These are phyloP conservation scores for Gobius niger DNA, from an alignment of 2,113 vertebrate species.

Conservation along the genomic window DNA sequence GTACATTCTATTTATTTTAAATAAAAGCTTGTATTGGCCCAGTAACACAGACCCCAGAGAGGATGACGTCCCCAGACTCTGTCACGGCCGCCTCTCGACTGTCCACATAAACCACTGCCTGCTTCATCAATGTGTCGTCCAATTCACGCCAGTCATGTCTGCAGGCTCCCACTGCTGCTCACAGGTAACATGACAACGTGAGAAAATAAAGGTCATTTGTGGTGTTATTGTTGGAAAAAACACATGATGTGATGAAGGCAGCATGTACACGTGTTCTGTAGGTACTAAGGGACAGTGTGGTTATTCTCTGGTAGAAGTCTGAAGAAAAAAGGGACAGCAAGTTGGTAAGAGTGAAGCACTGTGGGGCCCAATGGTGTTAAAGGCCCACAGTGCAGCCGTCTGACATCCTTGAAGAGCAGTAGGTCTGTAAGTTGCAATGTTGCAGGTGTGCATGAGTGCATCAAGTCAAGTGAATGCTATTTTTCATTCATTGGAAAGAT, in stretches of 20 bases:
- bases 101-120: constrained; percentile 86
- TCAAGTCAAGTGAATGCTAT: too few species aligned
- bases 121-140: constrained; percentile 86
- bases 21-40: background rate
- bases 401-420: background rate
- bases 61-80: constrained; percentile 91
- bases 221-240: too few species aligned
- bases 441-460: background rate
- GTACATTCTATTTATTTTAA: background rate
- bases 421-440: background rate
- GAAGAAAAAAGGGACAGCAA: too few species aligned
- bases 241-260: too few species aligned
- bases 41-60: constrained; percentile 81
- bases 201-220: background rate
- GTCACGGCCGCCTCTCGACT: constrained; percentile 84
- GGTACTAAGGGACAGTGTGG: too few species aligned
- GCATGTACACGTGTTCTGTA: too few species aligned
- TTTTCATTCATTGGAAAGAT: too few species aligned
- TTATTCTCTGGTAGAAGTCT: too few species aligned
- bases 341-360: too few species aligned
- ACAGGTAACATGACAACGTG: constrained; percentile 1
- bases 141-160: constrained; percentile 91
- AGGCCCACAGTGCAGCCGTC: background rate
- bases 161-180: constrained; percentile 89
- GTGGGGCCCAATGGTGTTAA: too few species aligned